These are phyloP conservation scores for Macrobrachium nipponense DNA, from an alignment of 1,140 invertebrate species.

Conservation along the genomic window DNA sequence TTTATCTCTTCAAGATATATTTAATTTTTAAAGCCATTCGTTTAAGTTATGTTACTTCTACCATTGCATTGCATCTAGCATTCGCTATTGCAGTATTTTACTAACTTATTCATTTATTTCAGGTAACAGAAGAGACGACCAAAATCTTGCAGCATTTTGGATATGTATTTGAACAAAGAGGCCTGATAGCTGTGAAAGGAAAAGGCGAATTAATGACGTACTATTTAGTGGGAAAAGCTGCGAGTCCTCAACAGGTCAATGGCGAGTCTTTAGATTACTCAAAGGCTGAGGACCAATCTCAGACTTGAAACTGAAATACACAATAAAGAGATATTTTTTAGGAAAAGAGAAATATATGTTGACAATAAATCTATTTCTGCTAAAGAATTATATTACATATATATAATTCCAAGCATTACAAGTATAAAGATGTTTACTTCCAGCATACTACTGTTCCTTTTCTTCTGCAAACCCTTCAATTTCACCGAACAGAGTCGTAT, in stretches of 20 bases:
- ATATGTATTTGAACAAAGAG: conserved; percentile 91
- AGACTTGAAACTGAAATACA: background rate
- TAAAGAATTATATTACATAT: too few species aligned
- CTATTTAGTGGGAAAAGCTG: conserved; percentile 82
- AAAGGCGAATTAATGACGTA: conserved; percentile 96
- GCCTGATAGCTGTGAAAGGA: conserved; percentile 92
- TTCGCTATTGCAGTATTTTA: background rate
- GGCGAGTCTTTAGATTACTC: conserved; percentile 42
- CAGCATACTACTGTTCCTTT: too few species aligned
- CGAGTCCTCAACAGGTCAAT: conserved; percentile 53
- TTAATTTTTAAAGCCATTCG: too few species aligned
- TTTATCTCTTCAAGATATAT: too few species aligned
- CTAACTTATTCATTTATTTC: conserved; percentile 59
- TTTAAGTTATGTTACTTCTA: too few species aligned
- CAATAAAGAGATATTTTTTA: background rate
- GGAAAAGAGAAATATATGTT: background rate
- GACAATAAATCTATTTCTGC: background rate
- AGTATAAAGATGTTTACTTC: too few species aligned
- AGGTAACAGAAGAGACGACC: conserved; percentile 94
- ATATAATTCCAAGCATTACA: too few species aligned
- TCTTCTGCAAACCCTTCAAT: too few species aligned
- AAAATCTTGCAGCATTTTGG: conserved; percentile 87
- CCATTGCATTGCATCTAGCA: too few species aligned
- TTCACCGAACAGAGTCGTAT: too few species aligned
- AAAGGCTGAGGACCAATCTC: background rate